phyloP scores from a whole-genome alignment of 1,140 invertebrate species.

The Ceratina australensis region DNA sequence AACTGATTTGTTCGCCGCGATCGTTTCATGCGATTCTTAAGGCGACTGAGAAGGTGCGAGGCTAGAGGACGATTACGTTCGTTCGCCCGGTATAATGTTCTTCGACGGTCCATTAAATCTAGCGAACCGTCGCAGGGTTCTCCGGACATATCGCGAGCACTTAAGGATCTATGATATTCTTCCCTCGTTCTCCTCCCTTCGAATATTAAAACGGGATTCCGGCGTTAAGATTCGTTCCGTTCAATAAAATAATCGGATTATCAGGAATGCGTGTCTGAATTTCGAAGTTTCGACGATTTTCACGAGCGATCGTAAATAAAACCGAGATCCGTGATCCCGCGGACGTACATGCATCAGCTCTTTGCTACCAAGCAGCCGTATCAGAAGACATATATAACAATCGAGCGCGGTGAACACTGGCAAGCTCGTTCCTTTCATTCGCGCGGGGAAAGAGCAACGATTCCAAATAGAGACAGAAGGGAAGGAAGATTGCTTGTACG shows the following conservation, averaged over 20 bases:
- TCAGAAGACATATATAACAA: slow-evolving; percentile 39
- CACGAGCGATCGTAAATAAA: neutral
- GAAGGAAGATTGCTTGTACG: neutral
- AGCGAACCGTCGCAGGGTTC: neutral
- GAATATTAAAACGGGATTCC: neutral
- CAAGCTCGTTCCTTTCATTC: slow-evolving; percentile 20
- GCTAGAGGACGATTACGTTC: neutral
- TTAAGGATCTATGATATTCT: neutral
- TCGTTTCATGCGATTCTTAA: neutral
- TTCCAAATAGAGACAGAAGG: neutral
- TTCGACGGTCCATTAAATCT: slow-evolving; percentile 10
- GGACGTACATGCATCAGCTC: slow-evolving; percentile 22
- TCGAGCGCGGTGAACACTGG: slow-evolving; percentile 28
- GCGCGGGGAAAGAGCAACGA: neutral
- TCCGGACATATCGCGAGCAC: neutral
- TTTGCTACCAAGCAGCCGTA: slow-evolving; percentile 14
- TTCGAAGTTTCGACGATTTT: neutral
- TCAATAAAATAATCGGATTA: too few species aligned
- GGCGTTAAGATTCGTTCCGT: neutral
- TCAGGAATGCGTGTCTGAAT: neutral
- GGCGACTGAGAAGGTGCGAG: neutral
- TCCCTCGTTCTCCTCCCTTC: neutral
- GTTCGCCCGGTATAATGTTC: neutral
- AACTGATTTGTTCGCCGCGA: neutral
- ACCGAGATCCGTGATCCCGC: slow-evolving; percentile 7